Conservation (phyloP, 2,888 invertebrate genomes). For the Caenorhabditis sinica region DNA sequence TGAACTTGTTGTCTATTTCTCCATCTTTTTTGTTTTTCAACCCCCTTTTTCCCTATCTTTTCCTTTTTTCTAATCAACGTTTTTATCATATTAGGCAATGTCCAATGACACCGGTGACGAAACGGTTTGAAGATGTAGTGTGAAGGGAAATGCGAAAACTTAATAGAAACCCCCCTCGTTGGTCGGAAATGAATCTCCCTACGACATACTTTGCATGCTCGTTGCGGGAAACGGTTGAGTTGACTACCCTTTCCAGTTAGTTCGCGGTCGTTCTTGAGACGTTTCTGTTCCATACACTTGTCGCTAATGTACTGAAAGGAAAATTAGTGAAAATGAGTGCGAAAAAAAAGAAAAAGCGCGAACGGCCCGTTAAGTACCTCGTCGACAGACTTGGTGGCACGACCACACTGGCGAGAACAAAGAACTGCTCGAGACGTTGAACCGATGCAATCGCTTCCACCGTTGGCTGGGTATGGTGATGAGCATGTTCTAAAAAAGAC, state of each 20-base stretch:
- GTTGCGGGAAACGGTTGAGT: constrained; percentile 80
- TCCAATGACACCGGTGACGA: constrained; percentile 47
- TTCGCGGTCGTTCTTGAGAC: constrained; percentile 80
- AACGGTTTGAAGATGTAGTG: constrained; percentile 21
- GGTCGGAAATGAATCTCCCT: not conserved
- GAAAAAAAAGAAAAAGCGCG: constrained; percentile 6
- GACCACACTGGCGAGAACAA: constrained; percentile 77
- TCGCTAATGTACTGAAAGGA: constrained; percentile 79
- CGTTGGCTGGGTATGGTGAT: constrained; percentile 82
- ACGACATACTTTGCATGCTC: constrained; percentile 83
- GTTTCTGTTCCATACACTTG: constrained; percentile 81
- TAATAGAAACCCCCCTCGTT: constrained; percentile 14
- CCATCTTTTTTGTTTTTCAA: constrained; percentile 10
- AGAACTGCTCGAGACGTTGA: constrained; percentile 77
- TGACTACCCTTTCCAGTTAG: constrained; percentile 83
- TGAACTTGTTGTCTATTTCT: constrained; percentile 39
- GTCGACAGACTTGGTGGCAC: constrained; percentile 76
- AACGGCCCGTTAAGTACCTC: constrained; percentile 72
- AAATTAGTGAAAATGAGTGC: not conserved
- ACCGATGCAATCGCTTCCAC: constrained; percentile 82
- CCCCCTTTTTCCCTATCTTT: constrained; percentile 3
- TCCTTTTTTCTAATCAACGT: constrained; percentile 12
- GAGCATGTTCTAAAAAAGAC: constrained; percentile 76
- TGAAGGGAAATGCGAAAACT: not conserved
- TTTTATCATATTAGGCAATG: constrained; percentile 57